A percentile compares a stretch with the other conserved stretches of the same genome.
phyloP scores from a whole-genome alignment of 2,888 invertebrate genomes.

The Belgica antarctica region DNA sequence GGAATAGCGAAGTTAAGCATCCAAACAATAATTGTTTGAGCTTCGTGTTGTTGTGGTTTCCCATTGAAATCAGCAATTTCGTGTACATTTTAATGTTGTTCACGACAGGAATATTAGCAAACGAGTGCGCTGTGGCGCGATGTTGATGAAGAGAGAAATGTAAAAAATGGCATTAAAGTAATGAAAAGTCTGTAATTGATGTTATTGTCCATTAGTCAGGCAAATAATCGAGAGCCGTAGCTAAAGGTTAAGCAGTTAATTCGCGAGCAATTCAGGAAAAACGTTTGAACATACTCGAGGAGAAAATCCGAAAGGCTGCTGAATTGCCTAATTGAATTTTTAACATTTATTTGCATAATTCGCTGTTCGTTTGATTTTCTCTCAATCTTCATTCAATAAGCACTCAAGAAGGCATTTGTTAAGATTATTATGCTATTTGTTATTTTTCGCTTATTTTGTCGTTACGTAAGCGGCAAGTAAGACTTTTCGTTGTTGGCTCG shows the following conservation, averaged over 20 bases:
- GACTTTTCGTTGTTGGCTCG: not conserved
- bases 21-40: conserved; percentile 8
- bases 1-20: conserved; percentile 8
- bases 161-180: too few species aligned
- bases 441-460: conserved; percentile 1
- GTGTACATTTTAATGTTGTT: conserved; percentile 10
- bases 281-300: conserved; percentile 1
- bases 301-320: not conserved
- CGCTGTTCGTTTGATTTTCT: not conserved
- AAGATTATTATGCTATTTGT: conserved; percentile 14
- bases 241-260: conserved; percentile 27
- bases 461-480: conserved; percentile 2
- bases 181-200: conserved; percentile 19
- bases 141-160: too few species aligned
- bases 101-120: conserved; percentile 31
- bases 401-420: conserved; percentile 13
- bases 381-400: not conserved
- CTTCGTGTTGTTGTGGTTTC: conserved; percentile 13
- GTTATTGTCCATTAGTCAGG: conserved; percentile 10
- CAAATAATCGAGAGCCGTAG: conserved; percentile 14
- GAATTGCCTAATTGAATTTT: conserved; percentile 17
- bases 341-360: conserved; percentile 29
- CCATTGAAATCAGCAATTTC: not conserved
- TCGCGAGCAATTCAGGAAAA: conserved; percentile 18
- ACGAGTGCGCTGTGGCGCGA: not conserved